Conservation (phyloP, 2,888 invertebrate genomes). For the Aphelenchoides bicaudatus region DNA sequence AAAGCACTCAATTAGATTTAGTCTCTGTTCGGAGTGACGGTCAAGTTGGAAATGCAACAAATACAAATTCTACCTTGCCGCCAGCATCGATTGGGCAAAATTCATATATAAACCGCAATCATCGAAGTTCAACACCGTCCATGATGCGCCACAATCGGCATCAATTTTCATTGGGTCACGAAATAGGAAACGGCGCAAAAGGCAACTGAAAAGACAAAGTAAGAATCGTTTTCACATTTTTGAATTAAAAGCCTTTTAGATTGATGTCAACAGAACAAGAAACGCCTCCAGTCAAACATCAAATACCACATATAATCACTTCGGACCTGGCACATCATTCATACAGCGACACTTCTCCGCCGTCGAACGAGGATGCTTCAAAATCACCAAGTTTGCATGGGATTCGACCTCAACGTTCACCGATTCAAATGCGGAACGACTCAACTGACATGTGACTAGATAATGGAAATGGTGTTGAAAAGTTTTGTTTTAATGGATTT, state of each 20-base stretch:
- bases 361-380: neutral
- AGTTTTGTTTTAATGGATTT: no score
- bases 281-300: slow-evolving; percentile 36
- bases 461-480: no score
- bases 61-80: slow-evolving; percentile 14
- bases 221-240: neutral
- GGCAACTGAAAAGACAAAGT: neutral
- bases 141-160: slow-evolving; percentile 54
- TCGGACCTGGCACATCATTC: slow-evolving; percentile 5
- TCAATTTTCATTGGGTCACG: slow-evolving; percentile 5
- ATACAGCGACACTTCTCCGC: slow-evolving; percentile 7
- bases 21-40: slow-evolving; percentile 32
- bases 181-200: neutral
- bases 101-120: slow-evolving; percentile 24
- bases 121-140: slow-evolving; percentile 44
- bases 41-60: slow-evolving; percentile 24
- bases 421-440: slow-evolving; percentile 3
- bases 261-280: neutral
- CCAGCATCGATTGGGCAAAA: slow-evolving; percentile 20
- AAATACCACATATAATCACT: slow-evolving; percentile 31
- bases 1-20: slow-evolving; percentile 31
- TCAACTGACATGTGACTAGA: slow-evolving; percentile 21
- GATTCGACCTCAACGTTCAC: neutral
- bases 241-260: no score
- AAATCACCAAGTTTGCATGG: no score